These are phyloP conservation scores for Acyrthosiphon pisum DNA, from an alignment of 1,140 invertebrate species.

Conservation along the genomic window DNA sequence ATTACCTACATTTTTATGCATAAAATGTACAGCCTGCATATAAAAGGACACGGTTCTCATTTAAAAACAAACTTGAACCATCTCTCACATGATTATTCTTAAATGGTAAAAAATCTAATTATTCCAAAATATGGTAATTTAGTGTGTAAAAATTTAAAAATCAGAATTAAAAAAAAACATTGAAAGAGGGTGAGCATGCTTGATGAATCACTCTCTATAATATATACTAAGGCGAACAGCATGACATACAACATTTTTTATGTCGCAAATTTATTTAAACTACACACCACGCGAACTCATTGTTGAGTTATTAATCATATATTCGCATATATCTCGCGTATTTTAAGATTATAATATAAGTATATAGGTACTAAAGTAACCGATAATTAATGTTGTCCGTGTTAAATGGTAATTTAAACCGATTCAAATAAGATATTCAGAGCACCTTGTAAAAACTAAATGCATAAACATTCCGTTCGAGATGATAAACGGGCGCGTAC, in stretches of 20 bases:
- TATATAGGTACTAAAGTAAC: background rate
- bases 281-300: background rate
- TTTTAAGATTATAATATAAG: background rate
- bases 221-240: background rate
- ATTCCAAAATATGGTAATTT: background rate
- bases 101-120: background rate
- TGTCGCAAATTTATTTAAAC: background rate
- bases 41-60: background rate
- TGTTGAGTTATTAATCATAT: background rate
- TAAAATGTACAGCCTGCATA: too few species aligned
- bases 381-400: background rate
- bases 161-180: background rate
- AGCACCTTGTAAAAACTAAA: slow-evolving; percentile 16
- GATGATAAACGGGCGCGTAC: background rate
- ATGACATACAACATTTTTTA: background rate
- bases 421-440: background rate
- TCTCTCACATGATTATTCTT: too few species aligned
- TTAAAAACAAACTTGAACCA: background rate
- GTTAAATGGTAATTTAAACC: background rate
- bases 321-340: background rate
- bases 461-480: background rate
- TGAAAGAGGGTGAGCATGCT: background rate
- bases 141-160: background rate
- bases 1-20: background rate
- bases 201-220: background rate